These are phyloP conservation scores for Ceyx erithaca DNA, from an alignment of 2,797 vertebrate species.

Conservation along the genomic window DNA sequence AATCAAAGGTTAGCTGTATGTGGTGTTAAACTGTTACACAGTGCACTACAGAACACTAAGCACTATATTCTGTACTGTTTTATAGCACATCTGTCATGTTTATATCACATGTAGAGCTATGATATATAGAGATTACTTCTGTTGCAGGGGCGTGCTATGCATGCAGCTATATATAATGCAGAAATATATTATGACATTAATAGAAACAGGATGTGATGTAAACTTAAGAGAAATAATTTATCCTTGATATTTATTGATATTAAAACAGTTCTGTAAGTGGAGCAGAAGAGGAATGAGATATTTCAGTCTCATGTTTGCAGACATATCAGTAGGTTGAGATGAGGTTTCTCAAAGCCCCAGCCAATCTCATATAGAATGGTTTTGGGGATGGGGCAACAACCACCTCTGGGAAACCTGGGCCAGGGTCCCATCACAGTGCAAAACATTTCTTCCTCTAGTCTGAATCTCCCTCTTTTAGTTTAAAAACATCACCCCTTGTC, in stretches of 20 bases:
- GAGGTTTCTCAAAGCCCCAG: neutral
- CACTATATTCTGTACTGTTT: neutral
- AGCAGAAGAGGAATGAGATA: neutral
- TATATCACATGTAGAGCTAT: neutral
- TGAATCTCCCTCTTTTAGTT: neutral
- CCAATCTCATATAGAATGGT: neutral
- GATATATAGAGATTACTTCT: neutral
- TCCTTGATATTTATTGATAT: neutral
- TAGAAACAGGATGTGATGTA: neutral
- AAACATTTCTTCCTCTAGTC: neutral
- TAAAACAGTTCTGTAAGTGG: neutral
- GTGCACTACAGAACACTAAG: neutral
- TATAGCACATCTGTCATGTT: neutral
- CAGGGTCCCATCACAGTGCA: neutral
- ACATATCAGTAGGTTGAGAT: neutral
- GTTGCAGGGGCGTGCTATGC: neutral
- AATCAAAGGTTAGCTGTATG: neutral
- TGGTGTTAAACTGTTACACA: neutral
- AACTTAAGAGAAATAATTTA: neutral
- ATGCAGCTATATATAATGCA: neutral
- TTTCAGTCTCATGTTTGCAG: neutral
- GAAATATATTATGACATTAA: neutral
- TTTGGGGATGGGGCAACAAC: neutral
- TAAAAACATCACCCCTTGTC: neutral
- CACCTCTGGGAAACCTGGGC: neutral